These are phyloP conservation scores for human (Homo sapiens) DNA, from an alignment of 2,113 vertebrate species.

Conservation along the genomic window DNA sequence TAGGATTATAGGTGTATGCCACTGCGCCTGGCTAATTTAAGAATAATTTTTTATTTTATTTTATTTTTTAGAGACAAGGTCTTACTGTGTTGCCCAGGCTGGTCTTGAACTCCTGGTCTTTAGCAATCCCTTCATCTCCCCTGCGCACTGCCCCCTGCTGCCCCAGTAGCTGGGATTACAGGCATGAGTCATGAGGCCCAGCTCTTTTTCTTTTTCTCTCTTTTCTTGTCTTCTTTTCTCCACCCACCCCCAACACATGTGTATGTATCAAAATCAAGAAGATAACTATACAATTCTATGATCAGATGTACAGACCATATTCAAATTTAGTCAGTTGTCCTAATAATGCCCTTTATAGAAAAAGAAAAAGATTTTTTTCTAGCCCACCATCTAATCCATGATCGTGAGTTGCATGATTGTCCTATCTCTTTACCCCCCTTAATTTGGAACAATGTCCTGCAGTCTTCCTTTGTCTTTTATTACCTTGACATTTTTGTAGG, in stretches of 20 bases:
- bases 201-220: neutral
- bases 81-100: neutral
- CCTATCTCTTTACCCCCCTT: neutral
- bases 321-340: neutral
- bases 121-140: neutral
- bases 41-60: neutral
- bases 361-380: neutral
- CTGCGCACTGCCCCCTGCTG: no score
- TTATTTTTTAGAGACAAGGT: neutral
- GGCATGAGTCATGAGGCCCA: neutral
- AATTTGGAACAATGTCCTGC: neutral
- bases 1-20: neutral
- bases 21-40: neutral
- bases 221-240: neutral
- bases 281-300: neutral
- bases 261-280: neutral
- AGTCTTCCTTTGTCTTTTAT: neutral
- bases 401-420: neutral
- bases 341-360: neutral
- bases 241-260: neutral
- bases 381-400: accelerated
- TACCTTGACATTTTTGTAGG: neutral
- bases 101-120: neutral
- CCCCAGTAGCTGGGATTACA: neutral
- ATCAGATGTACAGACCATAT: neutral